These are phyloP conservation scores for Ctena decussata DNA, from an alignment of 2,888 invertebrate species.

Conservation along the genomic window DNA sequence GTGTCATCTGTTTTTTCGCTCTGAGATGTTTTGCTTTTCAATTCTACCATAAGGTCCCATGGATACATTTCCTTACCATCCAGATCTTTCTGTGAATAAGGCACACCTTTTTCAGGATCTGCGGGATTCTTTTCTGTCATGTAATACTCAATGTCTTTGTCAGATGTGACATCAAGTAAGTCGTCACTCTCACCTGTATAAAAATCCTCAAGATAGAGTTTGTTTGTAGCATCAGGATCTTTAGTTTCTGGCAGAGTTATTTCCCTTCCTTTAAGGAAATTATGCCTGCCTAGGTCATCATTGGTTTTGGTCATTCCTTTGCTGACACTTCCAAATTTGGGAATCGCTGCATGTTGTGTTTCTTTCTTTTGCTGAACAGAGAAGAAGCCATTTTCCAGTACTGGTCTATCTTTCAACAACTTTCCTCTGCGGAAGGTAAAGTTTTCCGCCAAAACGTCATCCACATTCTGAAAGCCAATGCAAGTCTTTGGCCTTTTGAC, in stretches of 20 bases:
- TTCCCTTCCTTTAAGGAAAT: constrained; percentile 68
- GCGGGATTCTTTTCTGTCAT: constrained; percentile 25
- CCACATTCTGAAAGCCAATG: constrained; percentile 59
- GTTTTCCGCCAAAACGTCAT: constrained; percentile 65
- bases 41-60: constrained; percentile 38
- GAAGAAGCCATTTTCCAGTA: constrained; percentile 69
- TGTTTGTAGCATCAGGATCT: constrained; percentile 47
- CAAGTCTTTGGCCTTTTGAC: constrained; percentile 66
- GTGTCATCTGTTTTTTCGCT: constrained; percentile 42
- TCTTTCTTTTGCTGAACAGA: constrained; percentile 66
- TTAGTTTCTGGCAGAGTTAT: constrained; percentile 67
- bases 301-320: constrained; percentile 32
- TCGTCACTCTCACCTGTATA: constrained; percentile 57
- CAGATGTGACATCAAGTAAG: constrained; percentile 18
- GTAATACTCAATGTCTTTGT: constrained; percentile 58
- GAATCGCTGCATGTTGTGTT: constrained; percentile 36
- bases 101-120: constrained; percentile 46
- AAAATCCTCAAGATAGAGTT: constrained; percentile 57
- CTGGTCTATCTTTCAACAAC: constrained; percentile 56
- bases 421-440: constrained; percentile 71
- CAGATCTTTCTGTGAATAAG: constrained; percentile 41
- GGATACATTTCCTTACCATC: constrained; percentile 30
- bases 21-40: constrained; percentile 1
- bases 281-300: constrained; percentile 40
- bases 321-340: constrained; percentile 49